Base-by-base conservation (phyloP, 2,888 invertebrate species). In the Chloromyia formosa region DNA sequence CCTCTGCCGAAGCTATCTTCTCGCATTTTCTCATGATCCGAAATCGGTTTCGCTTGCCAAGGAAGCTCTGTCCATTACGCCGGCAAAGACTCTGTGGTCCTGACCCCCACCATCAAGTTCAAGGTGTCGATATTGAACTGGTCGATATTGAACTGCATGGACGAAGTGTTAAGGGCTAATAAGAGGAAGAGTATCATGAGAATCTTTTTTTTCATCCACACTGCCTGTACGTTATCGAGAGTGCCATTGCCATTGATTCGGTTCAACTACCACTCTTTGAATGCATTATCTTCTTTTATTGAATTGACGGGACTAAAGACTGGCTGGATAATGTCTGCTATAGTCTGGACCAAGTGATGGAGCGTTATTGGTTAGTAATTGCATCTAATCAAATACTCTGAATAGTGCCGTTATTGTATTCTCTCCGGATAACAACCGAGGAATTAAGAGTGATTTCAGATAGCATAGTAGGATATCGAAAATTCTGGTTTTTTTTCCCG, bases 251-350 rank as follows among this genome's bases (percentile, higher is more conserved):
- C 62, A 9, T 35, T 62, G 42, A 40, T n/a, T 62, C 62, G n/a
- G 62, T 62, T 62, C 27, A n/a, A 20, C 68, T 69, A 71, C 40
- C 14, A 18, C 40, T 22, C 35, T 40, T 40, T 56, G 35, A 56
- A 58, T 71, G 42, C 71, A 71, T 71, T 71, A 71, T 71, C 71
- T 35, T 35, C 27, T 40, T 58, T 71, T 71, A 71, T 71, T 56
- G 71, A 71, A 58, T 71, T 40, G 71, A 58, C 42, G 22, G 56
- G 27, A 35, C 27, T 2, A 35, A 35, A 35, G 27, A 7, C 27
- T 35, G 66, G 66, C 49, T 66, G 71, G 58, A 71, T 56, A 71
- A 49, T 66, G 58, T 71, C 71, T 56, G 71, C 27, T 2, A 35
- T 40, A 58, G 58, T 71, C 71, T 71, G 71, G 42, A 42, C 40